Conservation (phyloP, 30 jellyfish, hydroid and myxozoan genomes). For the Rhopilema esculentum region DNA sequence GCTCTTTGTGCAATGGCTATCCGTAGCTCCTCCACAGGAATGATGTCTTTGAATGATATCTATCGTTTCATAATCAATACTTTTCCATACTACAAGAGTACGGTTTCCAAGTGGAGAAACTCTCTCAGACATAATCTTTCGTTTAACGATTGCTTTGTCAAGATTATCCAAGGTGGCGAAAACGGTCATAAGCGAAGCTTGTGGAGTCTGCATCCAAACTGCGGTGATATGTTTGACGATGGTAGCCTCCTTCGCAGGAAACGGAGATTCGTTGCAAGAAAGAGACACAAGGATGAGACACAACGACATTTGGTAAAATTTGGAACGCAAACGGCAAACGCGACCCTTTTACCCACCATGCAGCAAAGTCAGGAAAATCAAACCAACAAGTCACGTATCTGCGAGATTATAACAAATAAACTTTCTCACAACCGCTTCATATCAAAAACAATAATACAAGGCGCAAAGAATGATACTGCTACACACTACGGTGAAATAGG, state of each 20-base stretch:
- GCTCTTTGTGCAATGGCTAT: slow-evolving; percentile 99
- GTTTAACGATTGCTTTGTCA: slow-evolving; percentile 95
- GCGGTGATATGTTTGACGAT: slow-evolving; percentile 94
- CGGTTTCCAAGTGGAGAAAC: slow-evolving; percentile 88
- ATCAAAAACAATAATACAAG: background rate
- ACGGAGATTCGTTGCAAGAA: slow-evolving; percentile 67
- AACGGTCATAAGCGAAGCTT: slow-evolving; percentile 91
- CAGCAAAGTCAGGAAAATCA: background rate
- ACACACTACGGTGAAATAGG: background rate
- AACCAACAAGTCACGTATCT: background rate
- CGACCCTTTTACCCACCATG: background rate
- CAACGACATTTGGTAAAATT: background rate
- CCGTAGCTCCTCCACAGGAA: slow-evolving; percentile 80
- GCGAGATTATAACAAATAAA: background rate
- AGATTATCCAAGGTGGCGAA: slow-evolving; percentile 81
- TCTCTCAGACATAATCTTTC: slow-evolving; percentile 95
- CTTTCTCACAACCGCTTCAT: background rate
- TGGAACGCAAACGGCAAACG: background rate
- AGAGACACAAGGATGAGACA: slow-evolving; percentile 27
- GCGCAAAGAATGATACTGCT: background rate
- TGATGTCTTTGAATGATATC: slow-evolving; percentile 94
- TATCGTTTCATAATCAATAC: slow-evolving; percentile 77
- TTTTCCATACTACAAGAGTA: slow-evolving; percentile 90
- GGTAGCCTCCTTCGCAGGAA: slow-evolving; percentile 95
- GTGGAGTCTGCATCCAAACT: slow-evolving; percentile 94